These are phyloP conservation scores for Semotilus atromaculatus DNA, from an alignment of 2,797 vertebrate species.

Conservation along the genomic window DNA sequence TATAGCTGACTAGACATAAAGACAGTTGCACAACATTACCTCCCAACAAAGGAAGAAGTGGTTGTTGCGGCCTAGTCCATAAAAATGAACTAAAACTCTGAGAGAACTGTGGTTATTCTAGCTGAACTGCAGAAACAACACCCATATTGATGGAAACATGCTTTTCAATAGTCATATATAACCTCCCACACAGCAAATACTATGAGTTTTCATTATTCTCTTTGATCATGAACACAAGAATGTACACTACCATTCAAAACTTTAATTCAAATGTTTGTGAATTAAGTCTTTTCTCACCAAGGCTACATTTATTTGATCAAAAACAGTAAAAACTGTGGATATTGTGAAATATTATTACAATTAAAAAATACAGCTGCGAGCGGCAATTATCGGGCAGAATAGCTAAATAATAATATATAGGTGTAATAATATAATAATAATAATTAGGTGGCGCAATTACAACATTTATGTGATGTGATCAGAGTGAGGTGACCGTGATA, in stretches of 20 bases:
- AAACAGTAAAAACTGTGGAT: neutral
- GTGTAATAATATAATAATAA: no score
- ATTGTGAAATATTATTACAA: neutral
- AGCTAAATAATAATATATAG: no score
- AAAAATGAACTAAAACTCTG: neutral
- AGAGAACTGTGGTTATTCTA: neutral
- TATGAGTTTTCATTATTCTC: neutral
- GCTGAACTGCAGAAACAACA: neutral
- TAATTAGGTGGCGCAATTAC: no score
- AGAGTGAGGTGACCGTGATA: no score
- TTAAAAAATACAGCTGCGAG: no score
- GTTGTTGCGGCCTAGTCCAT: neutral
- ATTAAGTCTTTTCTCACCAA: neutral
- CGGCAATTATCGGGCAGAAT: no score
- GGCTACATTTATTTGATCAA: neutral
- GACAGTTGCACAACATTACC: slow-evolving; percentile 1
- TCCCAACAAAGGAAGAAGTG: slow-evolving; percentile 5
- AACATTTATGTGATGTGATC: no score
- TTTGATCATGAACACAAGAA: neutral
- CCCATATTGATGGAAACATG: neutral
- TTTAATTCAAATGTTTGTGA: neutral
- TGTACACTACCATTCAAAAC: no score
- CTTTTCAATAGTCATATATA: neutral
- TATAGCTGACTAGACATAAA: slow-evolving; percentile 37
- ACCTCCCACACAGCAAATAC: neutral